These are phyloP conservation scores for Pachyrhynchus sulphureomaculatus DNA, from an alignment of 1,140 invertebrate species.

Conservation along the genomic window DNA sequence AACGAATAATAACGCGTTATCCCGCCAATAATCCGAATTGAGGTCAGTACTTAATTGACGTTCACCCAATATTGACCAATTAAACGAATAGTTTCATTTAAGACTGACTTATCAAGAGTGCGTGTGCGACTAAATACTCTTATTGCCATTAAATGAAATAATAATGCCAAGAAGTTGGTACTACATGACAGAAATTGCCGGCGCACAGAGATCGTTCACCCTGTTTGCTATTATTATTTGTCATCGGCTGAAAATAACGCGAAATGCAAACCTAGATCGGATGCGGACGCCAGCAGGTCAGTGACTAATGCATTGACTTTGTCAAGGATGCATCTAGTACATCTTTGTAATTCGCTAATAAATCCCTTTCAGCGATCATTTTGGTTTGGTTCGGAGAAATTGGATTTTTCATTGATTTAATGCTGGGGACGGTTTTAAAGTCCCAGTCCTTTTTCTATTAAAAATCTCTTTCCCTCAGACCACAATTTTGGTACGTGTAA, in stretches of 20 bases:
- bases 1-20: neutral
- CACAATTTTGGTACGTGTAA: too few species aligned
- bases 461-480: too few species aligned
- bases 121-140: neutral
- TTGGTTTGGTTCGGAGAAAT: too few species aligned
- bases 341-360: too few species aligned
- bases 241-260: constrained; percentile 21
- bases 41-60: constrained; percentile 15
- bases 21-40: constrained; percentile 2
- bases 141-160: constrained; percentile 11
- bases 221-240: constrained; percentile 14
- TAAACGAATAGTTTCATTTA: too few species aligned
- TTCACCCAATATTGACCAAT: constrained; percentile 5
- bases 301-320: constrained; percentile 7
- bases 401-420: too few species aligned
- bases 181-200: constrained; percentile 11
- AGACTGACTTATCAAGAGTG: constrained; percentile 5
- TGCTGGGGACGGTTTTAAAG: too few species aligned
- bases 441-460: too few species aligned
- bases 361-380: too few species aligned
- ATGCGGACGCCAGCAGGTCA: neutral
- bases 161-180: neutral
- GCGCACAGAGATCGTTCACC: constrained; percentile 17
- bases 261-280: constrained; percentile 8
- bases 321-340: neutral